Conservation (phyloP, 2,113 vertebrate genomes). For the Phyllostomus hastatus region DNA sequence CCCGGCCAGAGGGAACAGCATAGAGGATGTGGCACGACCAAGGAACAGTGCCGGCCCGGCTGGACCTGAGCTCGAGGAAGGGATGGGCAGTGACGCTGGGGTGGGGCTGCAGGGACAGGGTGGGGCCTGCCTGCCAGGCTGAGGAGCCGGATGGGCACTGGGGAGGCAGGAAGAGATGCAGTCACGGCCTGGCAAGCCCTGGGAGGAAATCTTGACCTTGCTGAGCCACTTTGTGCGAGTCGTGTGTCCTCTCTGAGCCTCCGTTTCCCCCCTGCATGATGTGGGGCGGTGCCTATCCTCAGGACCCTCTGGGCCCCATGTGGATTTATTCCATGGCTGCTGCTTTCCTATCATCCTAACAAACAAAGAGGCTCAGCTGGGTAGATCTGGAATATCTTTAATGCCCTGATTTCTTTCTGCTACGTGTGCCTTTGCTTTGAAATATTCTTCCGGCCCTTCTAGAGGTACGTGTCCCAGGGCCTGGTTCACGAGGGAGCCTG, state of each 20-base stretch:
- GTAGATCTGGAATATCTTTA: conserved; percentile 40
- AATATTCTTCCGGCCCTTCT: background rate
- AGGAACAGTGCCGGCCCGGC: background rate
- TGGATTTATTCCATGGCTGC: too few species aligned
- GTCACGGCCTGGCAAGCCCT: background rate
- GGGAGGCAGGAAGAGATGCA: background rate
- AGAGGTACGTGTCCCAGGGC: background rate
- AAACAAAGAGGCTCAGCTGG: background rate
- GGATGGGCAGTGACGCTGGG: background rate
- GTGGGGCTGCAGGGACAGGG: background rate
- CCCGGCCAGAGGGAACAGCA: background rate
- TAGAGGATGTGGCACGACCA: accelerated
- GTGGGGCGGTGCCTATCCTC: background rate
- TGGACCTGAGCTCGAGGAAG: too few species aligned
- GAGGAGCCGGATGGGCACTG: too few species aligned
- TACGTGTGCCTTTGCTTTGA: background rate
- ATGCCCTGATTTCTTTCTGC: background rate
- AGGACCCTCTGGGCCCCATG: accelerated
- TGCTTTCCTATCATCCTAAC: background rate
- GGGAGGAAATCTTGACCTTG: background rate
- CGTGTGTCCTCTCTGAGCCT: background rate
- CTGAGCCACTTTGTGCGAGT: background rate
- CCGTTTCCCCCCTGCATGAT: background rate
- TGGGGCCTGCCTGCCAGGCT: background rate
- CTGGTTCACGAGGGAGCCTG: conserved; percentile 42